Evolutionary conservation across 2,888 invertebrate genomes (phyloP).

Genomic region (Drosophila limbata): DNA sequence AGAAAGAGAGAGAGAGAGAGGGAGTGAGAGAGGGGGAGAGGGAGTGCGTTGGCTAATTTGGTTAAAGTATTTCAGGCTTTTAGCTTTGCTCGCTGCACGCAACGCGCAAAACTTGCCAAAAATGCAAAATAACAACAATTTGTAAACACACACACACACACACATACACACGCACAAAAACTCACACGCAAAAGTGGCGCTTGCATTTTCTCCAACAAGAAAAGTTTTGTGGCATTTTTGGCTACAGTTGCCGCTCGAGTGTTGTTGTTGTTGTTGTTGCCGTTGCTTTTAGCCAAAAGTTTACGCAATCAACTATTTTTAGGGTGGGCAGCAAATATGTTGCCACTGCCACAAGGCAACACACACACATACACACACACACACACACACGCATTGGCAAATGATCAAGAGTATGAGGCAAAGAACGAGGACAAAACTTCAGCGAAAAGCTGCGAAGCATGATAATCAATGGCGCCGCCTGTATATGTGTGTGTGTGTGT

Average conservation of each 20-base stretch:
- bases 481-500: constrained; percentile 12
- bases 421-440: constrained; percentile 68
- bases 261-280: constrained; percentile 47
- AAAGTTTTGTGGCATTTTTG: constrained; percentile 35
- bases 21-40: neutral
- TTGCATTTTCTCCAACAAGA: constrained; percentile 28
- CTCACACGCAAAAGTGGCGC: constrained; percentile 24
- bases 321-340: constrained; percentile 36
- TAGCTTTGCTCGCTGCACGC: constrained; percentile 62
- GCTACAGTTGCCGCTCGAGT: constrained; percentile 43
- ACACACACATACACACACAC: constrained; percentile 18
- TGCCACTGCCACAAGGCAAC: constrained; percentile 32
- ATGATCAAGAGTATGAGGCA: constrained; percentile 41
- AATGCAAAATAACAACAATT: constrained; percentile 64
- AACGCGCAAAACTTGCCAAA: constrained; percentile 60
- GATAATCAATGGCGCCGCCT: constrained; percentile 53
- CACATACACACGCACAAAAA: constrained; percentile 15
- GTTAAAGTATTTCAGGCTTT: constrained; percentile 67
- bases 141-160: constrained; percentile 11
- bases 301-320: constrained; percentile 69
- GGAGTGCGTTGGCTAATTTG: constrained; percentile 64
- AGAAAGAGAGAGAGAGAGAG: neutral
- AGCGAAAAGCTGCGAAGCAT: constrained; percentile 55
- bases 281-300: constrained; percentile 61
- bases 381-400: constrained; percentile 3